Evolutionary conservation across 2,797 vertebrate species (phyloP).

Genomic region (Sebastes reedi): DNA sequence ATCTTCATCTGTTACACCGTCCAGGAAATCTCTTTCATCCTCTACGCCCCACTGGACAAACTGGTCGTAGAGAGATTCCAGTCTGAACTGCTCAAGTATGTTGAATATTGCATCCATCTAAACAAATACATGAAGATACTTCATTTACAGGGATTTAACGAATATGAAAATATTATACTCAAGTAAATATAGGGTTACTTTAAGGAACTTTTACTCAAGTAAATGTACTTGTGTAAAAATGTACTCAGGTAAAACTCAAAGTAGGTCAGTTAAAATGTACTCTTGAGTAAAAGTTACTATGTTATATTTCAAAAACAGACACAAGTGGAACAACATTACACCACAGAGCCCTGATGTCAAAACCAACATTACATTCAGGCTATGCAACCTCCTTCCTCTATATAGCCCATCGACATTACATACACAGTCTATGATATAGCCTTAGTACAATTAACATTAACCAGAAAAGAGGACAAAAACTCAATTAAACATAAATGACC

Average conservation of each 20-base stretch:
- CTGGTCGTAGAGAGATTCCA: conserved; percentile 24
- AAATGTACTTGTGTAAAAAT: neutral
- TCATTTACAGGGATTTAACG: neutral
- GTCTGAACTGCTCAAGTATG: conserved; percentile 46
- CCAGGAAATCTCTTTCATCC: conserved; percentile 65
- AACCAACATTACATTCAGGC: no score
- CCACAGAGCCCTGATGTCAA: no score
- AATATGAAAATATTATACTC: neutral
- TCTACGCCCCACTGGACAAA: conserved; percentile 63
- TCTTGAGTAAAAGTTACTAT: no score
- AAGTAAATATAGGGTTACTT: no score
- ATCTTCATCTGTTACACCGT: conserved; percentile 50
- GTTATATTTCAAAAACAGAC: no score
- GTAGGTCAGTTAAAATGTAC: no score
- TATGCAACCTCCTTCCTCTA: no score
- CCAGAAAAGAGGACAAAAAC: neutral
- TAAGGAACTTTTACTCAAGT: no score
- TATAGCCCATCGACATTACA: no score
- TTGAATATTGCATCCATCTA: conserved; percentile 60
- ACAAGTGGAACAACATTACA: no score
- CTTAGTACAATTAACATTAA: neutral
- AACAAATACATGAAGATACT: neutral
- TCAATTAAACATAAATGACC: no score
- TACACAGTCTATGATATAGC: neutral
- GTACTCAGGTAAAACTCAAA: neutral